Percentiles rank a stretch among this genome's conserved stretches.
Conservation (phyloP, 2,113 vertebrate species). For the Chloropsis hardwickii region DNA sequence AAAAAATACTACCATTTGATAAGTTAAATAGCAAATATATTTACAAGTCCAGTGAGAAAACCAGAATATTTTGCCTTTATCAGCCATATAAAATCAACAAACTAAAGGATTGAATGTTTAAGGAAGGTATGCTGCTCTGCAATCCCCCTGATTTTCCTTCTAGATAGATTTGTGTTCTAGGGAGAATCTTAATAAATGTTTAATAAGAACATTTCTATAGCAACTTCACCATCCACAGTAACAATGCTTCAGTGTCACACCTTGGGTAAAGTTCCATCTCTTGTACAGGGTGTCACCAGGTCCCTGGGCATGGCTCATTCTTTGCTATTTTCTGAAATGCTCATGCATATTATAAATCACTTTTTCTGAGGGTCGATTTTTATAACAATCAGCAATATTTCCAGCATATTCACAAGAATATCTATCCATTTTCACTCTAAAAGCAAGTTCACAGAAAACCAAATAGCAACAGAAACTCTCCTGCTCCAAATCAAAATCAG, state of each 20-base stretch:
- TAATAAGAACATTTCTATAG: background rate
- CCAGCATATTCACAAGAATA: background rate
- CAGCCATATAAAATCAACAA: background rate
- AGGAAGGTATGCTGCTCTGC: background rate
- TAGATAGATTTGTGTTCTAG: background rate
- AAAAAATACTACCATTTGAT: background rate
- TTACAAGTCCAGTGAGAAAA: background rate
- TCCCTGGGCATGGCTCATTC: background rate
- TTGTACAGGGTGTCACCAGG: background rate
- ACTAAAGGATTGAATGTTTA: background rate
- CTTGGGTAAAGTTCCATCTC: background rate
- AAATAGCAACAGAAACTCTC: background rate
- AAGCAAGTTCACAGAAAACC: background rate
- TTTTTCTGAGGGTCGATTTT: background rate
- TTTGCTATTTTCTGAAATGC: background rate
- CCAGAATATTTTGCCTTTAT: background rate
- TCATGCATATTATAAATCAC: background rate
- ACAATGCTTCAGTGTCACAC: background rate
- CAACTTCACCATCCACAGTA: background rate
- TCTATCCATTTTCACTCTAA: background rate
- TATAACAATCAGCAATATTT: background rate
- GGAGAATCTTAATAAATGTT: background rate
- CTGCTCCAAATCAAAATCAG: background rate
- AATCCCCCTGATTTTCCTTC: background rate
- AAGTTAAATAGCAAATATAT: background rate